These are phyloP conservation scores for Diachasmimorpha longicaudata DNA, from an alignment of 1,140 invertebrate species.

Conservation along the genomic window DNA sequence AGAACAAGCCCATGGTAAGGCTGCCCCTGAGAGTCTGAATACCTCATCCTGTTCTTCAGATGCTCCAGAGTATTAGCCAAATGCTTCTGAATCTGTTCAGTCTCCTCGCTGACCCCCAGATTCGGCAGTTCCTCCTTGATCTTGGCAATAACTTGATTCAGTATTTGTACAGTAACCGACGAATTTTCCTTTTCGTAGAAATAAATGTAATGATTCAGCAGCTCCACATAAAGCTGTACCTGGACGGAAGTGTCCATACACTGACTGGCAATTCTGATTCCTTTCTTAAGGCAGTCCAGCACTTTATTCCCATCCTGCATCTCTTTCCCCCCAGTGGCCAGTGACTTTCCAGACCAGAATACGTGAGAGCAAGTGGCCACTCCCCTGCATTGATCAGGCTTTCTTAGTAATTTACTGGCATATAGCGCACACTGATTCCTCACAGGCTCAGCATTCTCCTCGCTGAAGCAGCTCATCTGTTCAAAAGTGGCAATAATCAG, in stretches of 20 bases:
- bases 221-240: slow-evolving; percentile 93
- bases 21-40: slow-evolving; percentile 69
- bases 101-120: slow-evolving; percentile 92
- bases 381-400: slow-evolving; percentile 95
- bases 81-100: slow-evolving; percentile 84
- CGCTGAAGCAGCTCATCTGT: slow-evolving; percentile 90
- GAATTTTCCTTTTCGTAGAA: slow-evolving; percentile 93
- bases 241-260: slow-evolving; percentile 98
- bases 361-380: slow-evolving; percentile 91
- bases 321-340: slow-evolving; percentile 73
- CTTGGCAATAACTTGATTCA: slow-evolving; percentile 90
- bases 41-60: slow-evolving; percentile 71
- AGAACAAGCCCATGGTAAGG: slow-evolving; percentile 69
- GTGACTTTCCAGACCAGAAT: slow-evolving; percentile 92
- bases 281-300: slow-evolving; percentile 95
- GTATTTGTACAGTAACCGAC: slow-evolving; percentile 71
- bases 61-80: slow-evolving; percentile 73
- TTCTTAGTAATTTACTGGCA: slow-evolving; percentile 94
- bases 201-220: slow-evolving; percentile 93
- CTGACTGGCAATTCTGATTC: slow-evolving; percentile 91
- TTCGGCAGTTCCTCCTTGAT: slow-evolving; percentile 92
- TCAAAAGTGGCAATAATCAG: slow-evolving; percentile 95
- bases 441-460: slow-evolving; percentile 97
- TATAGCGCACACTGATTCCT: slow-evolving; percentile 93
- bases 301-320: slow-evolving; percentile 91